Conservation (phyloP, 2,888 invertebrate genomes). For the Acleris sparsana region DNA sequence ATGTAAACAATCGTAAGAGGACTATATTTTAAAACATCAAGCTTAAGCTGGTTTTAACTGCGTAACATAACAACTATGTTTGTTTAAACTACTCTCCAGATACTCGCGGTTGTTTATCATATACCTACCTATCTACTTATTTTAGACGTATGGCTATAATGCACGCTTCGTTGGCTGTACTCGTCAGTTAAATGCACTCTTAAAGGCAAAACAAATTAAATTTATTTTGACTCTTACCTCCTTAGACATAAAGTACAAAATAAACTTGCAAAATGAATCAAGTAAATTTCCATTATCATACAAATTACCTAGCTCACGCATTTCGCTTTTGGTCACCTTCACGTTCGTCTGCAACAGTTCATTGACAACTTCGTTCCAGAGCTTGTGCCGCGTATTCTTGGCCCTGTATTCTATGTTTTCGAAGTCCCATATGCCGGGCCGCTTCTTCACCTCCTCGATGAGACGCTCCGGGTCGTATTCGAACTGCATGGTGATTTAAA, state of each 20-base stretch:
- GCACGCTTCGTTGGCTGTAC: neutral
- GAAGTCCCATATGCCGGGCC: slow-evolving; percentile 75
- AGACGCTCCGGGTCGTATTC: slow-evolving; percentile 76
- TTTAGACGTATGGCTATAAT: neutral
- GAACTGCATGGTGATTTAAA: slow-evolving; percentile 59
- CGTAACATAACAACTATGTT: slow-evolving; percentile 24
- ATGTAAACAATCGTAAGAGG: slow-evolving; percentile 2
- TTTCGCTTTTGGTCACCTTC: slow-evolving; percentile 70
- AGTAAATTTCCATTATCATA: neutral
- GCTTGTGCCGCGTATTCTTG: slow-evolving; percentile 57
- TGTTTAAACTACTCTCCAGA: slow-evolving; percentile 22
- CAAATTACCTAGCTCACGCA: slow-evolving; percentile 69
- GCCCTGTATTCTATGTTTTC: slow-evolving; percentile 65
- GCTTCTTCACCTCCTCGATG: slow-evolving; percentile 70
- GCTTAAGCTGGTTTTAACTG: slow-evolving; percentile 4
- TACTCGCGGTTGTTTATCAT: slow-evolving; percentile 18
- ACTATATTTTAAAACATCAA: slow-evolving; percentile 20
- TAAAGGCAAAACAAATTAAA: neutral
- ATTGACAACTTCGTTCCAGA: slow-evolving; percentile 72
- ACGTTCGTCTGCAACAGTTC: slow-evolving; percentile 63
- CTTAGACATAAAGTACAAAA: neutral
- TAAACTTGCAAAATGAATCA: neutral
- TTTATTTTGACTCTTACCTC: neutral
- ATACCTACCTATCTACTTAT: slow-evolving; percentile 6
- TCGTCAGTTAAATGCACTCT: slow-evolving; percentile 10